Evolutionary conservation across 1,140 invertebrate genomes (phyloP).

Genomic region (Brachionus paranguensis): DNA sequence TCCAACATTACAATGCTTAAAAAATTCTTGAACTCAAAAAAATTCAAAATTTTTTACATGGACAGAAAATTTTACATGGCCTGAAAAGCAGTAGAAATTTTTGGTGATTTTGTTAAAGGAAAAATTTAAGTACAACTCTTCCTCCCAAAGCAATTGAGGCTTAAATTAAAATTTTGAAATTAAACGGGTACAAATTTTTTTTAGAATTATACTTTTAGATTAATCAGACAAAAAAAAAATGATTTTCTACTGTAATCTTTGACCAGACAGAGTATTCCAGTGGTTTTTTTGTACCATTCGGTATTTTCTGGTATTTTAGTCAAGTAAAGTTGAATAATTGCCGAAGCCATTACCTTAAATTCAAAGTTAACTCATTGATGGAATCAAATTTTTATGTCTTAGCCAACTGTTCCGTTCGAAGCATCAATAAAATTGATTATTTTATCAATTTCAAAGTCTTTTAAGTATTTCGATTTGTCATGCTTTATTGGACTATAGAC

Average conservation of each 20-base stretch:
- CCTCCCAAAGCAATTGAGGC: conserved; percentile 18
- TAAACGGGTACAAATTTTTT: too few relatives aligned
- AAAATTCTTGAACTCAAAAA: neutral
- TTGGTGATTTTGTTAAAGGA: neutral
- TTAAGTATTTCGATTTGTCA: conserved; percentile 9
- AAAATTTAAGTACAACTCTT: conserved; percentile 2
- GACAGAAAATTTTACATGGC: neutral
- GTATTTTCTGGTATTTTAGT: neutral
- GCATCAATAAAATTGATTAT: neutral
- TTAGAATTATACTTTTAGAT: neutral
- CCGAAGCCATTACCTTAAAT: neutral
- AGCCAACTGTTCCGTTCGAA: neutral
- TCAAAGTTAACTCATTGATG: neutral
- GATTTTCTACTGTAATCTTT: neutral
- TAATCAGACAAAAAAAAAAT: neutral
- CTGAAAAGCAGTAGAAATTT: neutral
- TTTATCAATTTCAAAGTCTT: neutral
- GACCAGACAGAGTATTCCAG: neutral
- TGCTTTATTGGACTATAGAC: neutral
- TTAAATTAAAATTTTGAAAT: neutral
- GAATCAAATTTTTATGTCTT: neutral
- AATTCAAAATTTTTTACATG: neutral
- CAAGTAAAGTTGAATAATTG: neutral
- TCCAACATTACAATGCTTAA: conserved; percentile 1
- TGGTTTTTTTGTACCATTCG: conserved; percentile 19